These are phyloP conservation scores for Potorous gilbertii DNA, from an alignment of 2,797 vertebrate species.

Conservation along the genomic window DNA sequence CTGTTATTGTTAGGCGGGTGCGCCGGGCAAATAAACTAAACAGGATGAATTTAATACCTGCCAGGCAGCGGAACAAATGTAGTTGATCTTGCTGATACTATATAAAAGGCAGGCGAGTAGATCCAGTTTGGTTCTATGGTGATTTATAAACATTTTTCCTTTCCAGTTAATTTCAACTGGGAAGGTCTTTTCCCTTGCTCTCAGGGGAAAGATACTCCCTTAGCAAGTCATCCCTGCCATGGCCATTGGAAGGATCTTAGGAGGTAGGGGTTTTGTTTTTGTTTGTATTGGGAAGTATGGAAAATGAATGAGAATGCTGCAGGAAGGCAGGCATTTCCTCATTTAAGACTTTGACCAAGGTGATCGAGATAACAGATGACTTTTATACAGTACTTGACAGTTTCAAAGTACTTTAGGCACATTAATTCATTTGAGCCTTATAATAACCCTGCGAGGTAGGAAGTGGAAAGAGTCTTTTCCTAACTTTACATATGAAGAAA, in stretches of 20 bases:
- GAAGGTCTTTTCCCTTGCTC: slow-evolving; percentile 11
- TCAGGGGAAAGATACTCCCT: neutral
- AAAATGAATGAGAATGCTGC: neutral
- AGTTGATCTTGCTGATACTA: slow-evolving; percentile 57
- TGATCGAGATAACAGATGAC: neutral
- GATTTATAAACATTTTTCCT: slow-evolving; percentile 58
- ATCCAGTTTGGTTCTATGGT: slow-evolving; percentile 28
- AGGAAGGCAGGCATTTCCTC: neutral
- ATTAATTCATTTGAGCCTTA: neutral
- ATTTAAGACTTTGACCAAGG: neutral
- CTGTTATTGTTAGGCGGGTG: neutral
- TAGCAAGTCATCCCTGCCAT: neutral
- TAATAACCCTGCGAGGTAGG: neutral
- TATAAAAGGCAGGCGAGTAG: slow-evolving; percentile 51
- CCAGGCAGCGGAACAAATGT: slow-evolving; percentile 56
- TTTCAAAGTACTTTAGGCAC: neutral
- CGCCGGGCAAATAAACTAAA: slow-evolving; percentile 52
- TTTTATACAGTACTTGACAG: neutral
- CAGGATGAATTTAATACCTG: slow-evolving; percentile 63
- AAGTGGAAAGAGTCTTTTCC: neutral
- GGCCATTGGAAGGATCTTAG: neutral
- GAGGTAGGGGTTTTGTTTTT: neutral
- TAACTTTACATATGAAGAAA: neutral
- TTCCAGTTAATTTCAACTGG: slow-evolving; percentile 29
- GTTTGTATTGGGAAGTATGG: neutral